A percentile compares a stretch with the other conserved stretches of the same genome.
Conservation (phyloP, 2,888 invertebrate genomes). For the Rotaria sp. region DNA sequence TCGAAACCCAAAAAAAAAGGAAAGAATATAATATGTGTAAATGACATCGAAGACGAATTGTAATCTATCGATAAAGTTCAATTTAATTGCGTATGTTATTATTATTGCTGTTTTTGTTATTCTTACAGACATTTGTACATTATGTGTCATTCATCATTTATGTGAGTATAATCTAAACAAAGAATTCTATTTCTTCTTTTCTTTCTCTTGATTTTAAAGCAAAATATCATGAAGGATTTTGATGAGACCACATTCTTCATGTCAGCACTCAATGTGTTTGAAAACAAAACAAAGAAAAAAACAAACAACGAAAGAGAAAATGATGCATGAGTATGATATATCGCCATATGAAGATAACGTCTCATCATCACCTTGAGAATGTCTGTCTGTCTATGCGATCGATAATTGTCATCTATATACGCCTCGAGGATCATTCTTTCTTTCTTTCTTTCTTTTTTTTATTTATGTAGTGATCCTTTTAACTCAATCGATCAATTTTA, state of each 20-base stretch:
- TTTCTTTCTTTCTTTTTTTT: background rate
- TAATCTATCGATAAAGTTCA: conserved; percentile 3
- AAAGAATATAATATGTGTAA: background rate
- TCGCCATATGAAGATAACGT: background rate
- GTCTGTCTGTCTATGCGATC: background rate
- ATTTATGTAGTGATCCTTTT: background rate
- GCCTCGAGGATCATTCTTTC: background rate
- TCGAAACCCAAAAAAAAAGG: background rate
- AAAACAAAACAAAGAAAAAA: background rate
- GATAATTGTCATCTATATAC: background rate
- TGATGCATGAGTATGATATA: background rate
- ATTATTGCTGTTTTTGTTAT: background rate
- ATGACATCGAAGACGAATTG: background rate
- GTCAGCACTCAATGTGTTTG: background rate
- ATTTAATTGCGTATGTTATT: background rate
- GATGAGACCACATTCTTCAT: background rate
- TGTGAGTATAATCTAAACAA: background rate
- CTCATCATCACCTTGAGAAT: conserved; percentile 9
- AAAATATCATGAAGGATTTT: background rate
- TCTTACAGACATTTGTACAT: conserved; percentile 2
- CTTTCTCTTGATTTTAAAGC: background rate
- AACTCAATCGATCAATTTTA: conserved; percentile 14
- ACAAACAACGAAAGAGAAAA: background rate
- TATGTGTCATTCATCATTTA: background rate
- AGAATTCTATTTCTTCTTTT: background rate